Conservation (phyloP, 2,113 vertebrate genomes). For the Neogobius melanostomus region DNA sequence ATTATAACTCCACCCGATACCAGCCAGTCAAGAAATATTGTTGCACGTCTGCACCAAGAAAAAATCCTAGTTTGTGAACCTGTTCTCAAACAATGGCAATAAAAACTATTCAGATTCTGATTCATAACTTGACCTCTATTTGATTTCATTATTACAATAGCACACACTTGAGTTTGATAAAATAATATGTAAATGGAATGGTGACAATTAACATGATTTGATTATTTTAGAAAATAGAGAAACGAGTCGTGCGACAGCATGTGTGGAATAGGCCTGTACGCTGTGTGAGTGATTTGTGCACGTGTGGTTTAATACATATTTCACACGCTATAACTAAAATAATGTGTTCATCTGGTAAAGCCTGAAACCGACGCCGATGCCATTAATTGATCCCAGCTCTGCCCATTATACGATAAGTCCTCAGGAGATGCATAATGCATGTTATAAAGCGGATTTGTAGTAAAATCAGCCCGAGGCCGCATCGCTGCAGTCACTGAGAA, state of each 20-base stretch:
- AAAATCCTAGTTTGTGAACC: too few relatives aligned
- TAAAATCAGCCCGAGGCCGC: constrained; percentile 39
- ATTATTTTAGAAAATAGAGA: neutral
- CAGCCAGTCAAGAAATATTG: neutral
- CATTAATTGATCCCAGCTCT: constrained; percentile 47
- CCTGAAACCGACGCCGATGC: constrained; percentile 25
- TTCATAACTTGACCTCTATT: neutral
- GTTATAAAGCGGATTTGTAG: constrained; percentile 28
- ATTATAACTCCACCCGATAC: constrained; percentile 22
- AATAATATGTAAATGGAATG: too few relatives aligned
- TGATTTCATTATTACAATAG: neutral
- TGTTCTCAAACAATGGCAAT: too few relatives aligned
- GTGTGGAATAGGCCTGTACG: neutral
- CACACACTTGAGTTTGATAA: neutral
- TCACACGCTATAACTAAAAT: neutral
- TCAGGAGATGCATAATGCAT: constrained; percentile 41
- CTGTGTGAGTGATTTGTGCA: neutral
- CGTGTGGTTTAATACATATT: too few relatives aligned
- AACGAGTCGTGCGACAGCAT: neutral
- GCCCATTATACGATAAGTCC: constrained; percentile 45
- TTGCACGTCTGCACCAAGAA: too few relatives aligned
- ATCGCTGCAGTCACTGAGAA: constrained; percentile 5
- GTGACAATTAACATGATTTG: neutral
- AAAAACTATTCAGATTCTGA: too few relatives aligned
- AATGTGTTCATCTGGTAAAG: constrained; percentile 3